A percentile compares a stretch with the other conserved stretches of the same genome.
Conservation (phyloP, 2,888 invertebrate species). For the Pycnomerus fuliginosus region DNA sequence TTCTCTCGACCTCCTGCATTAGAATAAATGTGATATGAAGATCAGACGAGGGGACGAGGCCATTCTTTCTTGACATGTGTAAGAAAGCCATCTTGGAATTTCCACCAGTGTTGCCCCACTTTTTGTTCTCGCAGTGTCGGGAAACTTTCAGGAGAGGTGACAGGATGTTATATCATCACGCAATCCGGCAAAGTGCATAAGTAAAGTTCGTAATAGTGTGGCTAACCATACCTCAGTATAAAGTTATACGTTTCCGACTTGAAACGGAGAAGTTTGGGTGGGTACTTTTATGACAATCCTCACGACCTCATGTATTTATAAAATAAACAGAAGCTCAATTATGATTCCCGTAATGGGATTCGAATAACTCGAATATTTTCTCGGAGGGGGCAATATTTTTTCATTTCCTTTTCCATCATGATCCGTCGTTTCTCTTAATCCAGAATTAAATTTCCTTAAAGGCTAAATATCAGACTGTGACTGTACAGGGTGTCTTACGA, state of each 20-base stretch:
- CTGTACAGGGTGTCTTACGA: too few relatives aligned
- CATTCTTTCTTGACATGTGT: conserved; percentile 17
- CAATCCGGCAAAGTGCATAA: conserved; percentile 14
- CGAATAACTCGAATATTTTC: conserved; percentile 4
- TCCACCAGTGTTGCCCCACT: conserved; percentile 9
- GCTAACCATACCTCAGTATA: conserved; percentile 5
- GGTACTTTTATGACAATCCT: too few relatives aligned
- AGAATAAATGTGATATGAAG: conserved; percentile 18
- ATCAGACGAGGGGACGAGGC: conserved; percentile 9
- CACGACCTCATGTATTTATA: too few relatives aligned
- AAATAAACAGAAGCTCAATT: too few relatives aligned
- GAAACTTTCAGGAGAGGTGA: conserved; percentile 12
- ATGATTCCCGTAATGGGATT: too few relatives aligned
- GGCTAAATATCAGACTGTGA: too few relatives aligned
- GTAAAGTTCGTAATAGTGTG: conserved; percentile 15
- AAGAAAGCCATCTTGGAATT: conserved; percentile 15
- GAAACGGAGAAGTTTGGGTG: too few relatives aligned
- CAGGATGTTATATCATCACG: conserved; percentile 18
- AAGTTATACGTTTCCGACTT: conserved; percentile 1
- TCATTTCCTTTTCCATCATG: conserved; percentile 1
- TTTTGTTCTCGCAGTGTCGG: conserved; percentile 4
- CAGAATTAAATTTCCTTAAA: too few relatives aligned
- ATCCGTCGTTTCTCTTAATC: too few relatives aligned
- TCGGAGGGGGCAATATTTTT: neutral
- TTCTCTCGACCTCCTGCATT: conserved; percentile 14